phyloP scores from a whole-genome alignment of 2,797 vertebrate genomes.

The Lagocephalus sceleratus region DNA sequence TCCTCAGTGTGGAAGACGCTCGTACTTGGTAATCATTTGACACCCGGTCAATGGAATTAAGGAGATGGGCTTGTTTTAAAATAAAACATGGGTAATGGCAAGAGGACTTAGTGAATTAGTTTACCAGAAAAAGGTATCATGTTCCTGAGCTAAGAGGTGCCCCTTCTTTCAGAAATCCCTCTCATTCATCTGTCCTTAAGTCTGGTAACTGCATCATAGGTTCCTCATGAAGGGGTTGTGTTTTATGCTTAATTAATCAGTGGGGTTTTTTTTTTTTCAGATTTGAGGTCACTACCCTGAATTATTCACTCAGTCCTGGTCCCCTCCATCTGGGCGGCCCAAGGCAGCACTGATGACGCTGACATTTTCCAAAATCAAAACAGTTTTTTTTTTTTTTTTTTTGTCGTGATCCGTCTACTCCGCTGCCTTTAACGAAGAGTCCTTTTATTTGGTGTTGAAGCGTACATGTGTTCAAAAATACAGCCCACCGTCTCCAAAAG shows the following conservation, averaged over 20 bases:
- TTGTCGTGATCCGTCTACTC: too few relatives aligned
- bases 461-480: background rate
- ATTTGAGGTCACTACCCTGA: slow-evolving; percentile 22
- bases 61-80: too few relatives aligned
- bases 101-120: too few relatives aligned
- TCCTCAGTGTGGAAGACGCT: slow-evolving; percentile 11
- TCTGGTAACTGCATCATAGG: background rate
- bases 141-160: too few relatives aligned
- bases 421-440: background rate
- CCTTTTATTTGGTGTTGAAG: slow-evolving; percentile 1
- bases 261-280: background rate
- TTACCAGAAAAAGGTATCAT: too few relatives aligned
- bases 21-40: background rate
- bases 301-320: slow-evolving; percentile 39
- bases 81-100: too few relatives aligned
- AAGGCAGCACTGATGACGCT: background rate
- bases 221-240: background rate
- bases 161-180: too few relatives aligned
- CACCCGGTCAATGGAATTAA: too few relatives aligned
- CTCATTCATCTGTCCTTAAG: too few relatives aligned
- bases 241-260: slow-evolving; percentile 24
- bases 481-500: slow-evolving; percentile 1
- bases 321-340: slow-evolving; percentile 26
- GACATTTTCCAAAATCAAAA: slow-evolving; percentile 2
- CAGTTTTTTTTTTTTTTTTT: background rate